These are phyloP conservation scores for Drosophila merina DNA, from an alignment of 2,888 invertebrate genomes.

Conservation along the genomic window DNA sequence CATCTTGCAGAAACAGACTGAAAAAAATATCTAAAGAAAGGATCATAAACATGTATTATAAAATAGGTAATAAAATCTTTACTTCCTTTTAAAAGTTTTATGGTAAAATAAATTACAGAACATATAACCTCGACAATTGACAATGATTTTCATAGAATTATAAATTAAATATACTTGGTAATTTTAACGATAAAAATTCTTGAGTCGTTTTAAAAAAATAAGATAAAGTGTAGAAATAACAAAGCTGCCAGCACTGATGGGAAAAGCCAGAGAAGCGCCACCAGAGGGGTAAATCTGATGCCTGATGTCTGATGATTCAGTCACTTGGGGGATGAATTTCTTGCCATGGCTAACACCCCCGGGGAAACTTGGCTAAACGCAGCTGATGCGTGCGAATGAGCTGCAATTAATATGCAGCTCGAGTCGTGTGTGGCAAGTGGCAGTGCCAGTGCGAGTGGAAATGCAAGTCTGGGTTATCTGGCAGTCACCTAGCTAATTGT, in stretches of 20 bases:
- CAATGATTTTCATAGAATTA: too few species aligned
- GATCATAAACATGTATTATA: too few species aligned
- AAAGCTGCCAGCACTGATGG: not conserved
- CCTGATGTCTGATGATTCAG: constrained; percentile 33
- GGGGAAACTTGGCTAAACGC: constrained; percentile 17
- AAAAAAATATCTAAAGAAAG: not conserved
- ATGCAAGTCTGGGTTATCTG: constrained; percentile 25
- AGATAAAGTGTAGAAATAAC: not conserved
- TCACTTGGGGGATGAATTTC: constrained; percentile 9
- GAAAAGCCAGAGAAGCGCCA: constrained; percentile 28
- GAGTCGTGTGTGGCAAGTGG: constrained; percentile 31
- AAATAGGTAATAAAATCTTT: not conserved
- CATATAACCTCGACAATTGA: too few species aligned
- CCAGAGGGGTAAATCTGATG: constrained; percentile 12
- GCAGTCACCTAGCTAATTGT: constrained; percentile 7
- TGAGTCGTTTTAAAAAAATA: not conserved
- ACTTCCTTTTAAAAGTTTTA: not conserved
- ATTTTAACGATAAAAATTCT: too few species aligned
- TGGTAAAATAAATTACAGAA: too few species aligned
- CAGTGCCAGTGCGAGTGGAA: constrained; percentile 19
- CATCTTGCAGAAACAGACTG: not conserved
- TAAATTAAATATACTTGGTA: too few species aligned
- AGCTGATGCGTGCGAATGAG: constrained; percentile 36
- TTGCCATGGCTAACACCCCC: not conserved
- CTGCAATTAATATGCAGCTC: constrained; percentile 70